These are phyloP conservation scores for Tetragnatha versicolor DNA, from an alignment of 1,140 invertebrate species.

Conservation along the genomic window DNA sequence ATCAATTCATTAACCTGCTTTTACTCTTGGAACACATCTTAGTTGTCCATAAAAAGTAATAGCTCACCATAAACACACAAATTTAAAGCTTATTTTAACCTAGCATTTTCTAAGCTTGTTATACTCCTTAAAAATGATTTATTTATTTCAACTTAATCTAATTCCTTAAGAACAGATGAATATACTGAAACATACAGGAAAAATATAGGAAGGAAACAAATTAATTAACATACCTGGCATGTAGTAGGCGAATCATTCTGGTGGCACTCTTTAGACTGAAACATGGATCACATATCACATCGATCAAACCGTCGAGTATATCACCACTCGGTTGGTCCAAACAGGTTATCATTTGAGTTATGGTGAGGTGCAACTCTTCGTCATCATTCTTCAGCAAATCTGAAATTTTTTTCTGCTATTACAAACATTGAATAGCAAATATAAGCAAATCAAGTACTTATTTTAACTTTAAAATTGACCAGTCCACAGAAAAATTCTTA, in stretches of 20 bases:
- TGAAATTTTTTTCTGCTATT: too few relatives aligned
- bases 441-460: too few relatives aligned
- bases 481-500: too few relatives aligned
- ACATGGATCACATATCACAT: not conserved
- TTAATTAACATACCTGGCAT: not conserved
- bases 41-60: too few relatives aligned
- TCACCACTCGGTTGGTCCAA: not conserved
- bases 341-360: not conserved
- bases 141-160: not conserved
- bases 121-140: not conserved
- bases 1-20: too few relatives aligned
- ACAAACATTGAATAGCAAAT: too few relatives aligned
- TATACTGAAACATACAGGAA: not conserved
- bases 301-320: not conserved
- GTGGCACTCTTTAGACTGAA: not conserved
- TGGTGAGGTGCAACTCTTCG: not conserved
- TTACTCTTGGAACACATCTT: too few relatives aligned
- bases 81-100: too few relatives aligned
- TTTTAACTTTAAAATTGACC: too few relatives aligned
- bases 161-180: not conserved
- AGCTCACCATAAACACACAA: too few relatives aligned
- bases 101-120: too few relatives aligned
- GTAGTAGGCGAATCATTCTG: not conserved
- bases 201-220: not conserved
- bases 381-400: not conserved